Conservation (phyloP, 2,797 vertebrate species). For the Mico argentatus region DNA sequence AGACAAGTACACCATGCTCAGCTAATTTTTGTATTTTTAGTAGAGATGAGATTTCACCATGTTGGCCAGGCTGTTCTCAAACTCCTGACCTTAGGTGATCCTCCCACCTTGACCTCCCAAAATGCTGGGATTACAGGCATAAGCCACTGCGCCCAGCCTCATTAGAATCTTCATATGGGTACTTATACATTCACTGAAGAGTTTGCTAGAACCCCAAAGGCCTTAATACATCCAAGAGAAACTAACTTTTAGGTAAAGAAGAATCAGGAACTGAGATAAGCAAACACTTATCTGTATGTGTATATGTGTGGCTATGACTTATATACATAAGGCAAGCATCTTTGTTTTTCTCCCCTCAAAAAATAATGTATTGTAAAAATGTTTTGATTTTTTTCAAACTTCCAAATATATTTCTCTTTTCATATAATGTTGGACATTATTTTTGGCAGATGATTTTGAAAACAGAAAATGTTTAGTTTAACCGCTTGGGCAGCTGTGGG, state of each 20-base stretch:
- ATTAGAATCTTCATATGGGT: neutral
- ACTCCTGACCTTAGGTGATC: neutral
- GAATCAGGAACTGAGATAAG: neutral
- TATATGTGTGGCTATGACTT: neutral
- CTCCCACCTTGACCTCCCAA: neutral
- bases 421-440: neutral
- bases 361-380: constrained; percentile 41
- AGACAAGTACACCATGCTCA: neutral
- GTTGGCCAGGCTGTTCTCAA: neutral
- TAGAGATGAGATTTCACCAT: neutral
- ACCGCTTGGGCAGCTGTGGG: constrained; percentile 48
- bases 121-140: neutral
- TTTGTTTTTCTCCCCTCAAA: neutral
- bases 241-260: constrained; percentile 27
- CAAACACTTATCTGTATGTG: constrained; percentile 10
- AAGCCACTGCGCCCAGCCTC: accelerated
- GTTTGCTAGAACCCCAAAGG: neutral
- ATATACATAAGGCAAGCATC: neutral
- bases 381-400: constrained; percentile 47
- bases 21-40: neutral
- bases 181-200: neutral
- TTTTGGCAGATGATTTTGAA: constrained; percentile 55
- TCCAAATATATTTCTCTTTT: constrained; percentile 45
- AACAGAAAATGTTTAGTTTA: constrained; percentile 56
- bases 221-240: neutral